A percentile compares a stretch with the other conserved stretches of the same genome.
Conservation (phyloP, 2,113 vertebrate genomes). For the Ctenomys sociabilis region DNA sequence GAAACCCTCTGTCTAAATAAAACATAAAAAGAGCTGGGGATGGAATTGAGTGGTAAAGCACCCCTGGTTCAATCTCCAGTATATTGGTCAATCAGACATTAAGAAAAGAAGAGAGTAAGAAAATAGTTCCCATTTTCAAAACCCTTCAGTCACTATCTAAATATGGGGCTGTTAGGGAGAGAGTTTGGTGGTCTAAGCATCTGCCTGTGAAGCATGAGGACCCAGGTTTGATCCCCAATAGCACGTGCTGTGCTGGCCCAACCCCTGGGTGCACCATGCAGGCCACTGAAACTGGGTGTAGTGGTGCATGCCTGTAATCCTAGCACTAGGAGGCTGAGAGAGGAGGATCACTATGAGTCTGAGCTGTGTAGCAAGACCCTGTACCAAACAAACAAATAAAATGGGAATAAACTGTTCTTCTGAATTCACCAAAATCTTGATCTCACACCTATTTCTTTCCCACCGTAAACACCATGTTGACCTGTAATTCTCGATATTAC, state of each 20-base stretch:
- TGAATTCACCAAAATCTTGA: background rate
- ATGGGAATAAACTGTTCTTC: background rate
- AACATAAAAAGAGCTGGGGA: background rate
- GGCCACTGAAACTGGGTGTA: too few relatives aligned
- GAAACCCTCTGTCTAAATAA: background rate
- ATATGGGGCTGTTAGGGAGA: background rate
- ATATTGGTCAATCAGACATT: background rate
- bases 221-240: too few relatives aligned
- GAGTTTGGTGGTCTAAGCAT: too few relatives aligned
- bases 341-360: too few relatives aligned
- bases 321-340: too few relatives aligned
- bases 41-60: background rate
- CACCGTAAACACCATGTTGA: too few relatives aligned
- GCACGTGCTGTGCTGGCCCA: too few relatives aligned
- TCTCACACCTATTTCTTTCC: background rate
- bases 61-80: background rate
- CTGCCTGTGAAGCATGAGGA: too few relatives aligned
- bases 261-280: too few relatives aligned
- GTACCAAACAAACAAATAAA: too few relatives aligned
- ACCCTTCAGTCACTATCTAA: conserved; percentile 5
- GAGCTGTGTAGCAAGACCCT: too few relatives aligned
- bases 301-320: too few relatives aligned
- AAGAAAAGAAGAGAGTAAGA: background rate
- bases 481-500: background rate
- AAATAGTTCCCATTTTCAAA: conserved; percentile 35